Evolutionary conservation across 2,113 vertebrate genomes (phyloP).

Genomic region (Lota lota): DNA sequence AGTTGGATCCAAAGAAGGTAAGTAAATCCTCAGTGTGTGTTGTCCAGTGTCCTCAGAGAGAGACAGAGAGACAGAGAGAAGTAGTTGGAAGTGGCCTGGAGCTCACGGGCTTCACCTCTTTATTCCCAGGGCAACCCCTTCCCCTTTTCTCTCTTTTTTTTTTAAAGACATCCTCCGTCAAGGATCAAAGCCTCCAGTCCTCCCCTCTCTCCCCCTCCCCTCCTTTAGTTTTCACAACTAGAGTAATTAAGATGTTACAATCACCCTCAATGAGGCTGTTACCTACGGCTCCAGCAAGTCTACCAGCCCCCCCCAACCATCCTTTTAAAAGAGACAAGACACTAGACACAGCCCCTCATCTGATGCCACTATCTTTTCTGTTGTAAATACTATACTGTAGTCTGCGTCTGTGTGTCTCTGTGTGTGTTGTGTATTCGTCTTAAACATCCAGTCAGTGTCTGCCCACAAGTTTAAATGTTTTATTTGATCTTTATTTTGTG

Average conservation of each 20-base stretch:
- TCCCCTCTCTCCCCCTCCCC: conserved; percentile 47
- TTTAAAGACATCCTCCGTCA: conserved; percentile 49
- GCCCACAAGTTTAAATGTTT: too few species aligned
- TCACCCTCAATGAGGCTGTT: conserved; percentile 77
- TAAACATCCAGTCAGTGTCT: too few species aligned
- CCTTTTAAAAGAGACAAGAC: conserved; percentile 28
- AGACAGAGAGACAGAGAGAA: too few species aligned
- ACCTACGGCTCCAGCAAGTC: conserved; percentile 76
- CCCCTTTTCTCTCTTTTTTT: conserved; percentile 21
- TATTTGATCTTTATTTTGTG: too few species aligned
- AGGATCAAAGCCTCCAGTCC: conserved; percentile 72
- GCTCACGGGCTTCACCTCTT: conserved; percentile 17
- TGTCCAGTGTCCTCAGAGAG: too few species aligned
- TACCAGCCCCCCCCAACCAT: conserved; percentile 44
- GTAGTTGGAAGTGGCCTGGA: conserved; percentile 1
- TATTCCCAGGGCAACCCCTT: conserved; percentile 61
- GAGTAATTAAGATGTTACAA: conserved; percentile 78
- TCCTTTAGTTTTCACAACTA: conserved; percentile 77
- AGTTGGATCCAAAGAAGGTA: too few species aligned
- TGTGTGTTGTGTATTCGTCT: neutral
- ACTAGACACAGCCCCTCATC: conserved; percentile 8
- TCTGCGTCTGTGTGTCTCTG: conserved; percentile 25
- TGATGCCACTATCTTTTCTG: conserved; percentile 24
- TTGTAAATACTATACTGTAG: conserved; percentile 8
- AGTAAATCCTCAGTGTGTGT: too few species aligned